phyloP scores from a whole-genome alignment of 2,113 vertebrate species.

The Serilophus lunatus region DNA sequence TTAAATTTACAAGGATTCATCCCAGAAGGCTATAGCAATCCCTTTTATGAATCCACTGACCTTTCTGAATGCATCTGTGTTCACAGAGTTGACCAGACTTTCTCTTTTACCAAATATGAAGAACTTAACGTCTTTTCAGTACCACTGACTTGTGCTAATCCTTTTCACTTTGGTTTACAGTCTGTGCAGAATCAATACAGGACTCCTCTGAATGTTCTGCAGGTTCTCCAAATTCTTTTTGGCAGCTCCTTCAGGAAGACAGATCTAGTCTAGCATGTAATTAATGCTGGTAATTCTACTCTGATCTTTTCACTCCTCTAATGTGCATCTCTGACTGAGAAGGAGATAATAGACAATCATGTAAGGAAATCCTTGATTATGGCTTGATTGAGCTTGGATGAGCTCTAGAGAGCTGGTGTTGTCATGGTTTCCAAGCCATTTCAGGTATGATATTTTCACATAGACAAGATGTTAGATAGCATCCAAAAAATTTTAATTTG shows the following conservation, averaged over 20 bases:
- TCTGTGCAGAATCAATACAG: not conserved
- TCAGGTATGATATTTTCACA: constrained; percentile 47
- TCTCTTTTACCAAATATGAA: not conserved
- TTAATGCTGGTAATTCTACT: constrained; percentile 61
- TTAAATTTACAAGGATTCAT: not conserved
- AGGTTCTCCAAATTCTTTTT: constrained; percentile 22
- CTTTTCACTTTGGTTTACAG: not conserved
- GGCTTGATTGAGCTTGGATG: constrained; percentile 72
- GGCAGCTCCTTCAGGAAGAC: constrained; percentile 35
- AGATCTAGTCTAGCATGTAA: constrained; percentile 57
- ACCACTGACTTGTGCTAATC: not conserved
- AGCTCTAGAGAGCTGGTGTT: constrained; percentile 65
- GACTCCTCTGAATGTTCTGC: not conserved
- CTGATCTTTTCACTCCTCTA: constrained; percentile 67
- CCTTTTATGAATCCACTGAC: not conserved
- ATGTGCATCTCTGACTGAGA: constrained; percentile 62
- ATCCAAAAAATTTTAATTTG: constrained; percentile 50
- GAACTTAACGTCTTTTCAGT: not conserved
- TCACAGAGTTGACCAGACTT: not conserved
- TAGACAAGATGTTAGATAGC: constrained; percentile 58
- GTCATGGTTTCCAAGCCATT: constrained; percentile 68
- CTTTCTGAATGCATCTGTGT: not conserved
- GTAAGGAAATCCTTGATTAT: constrained; percentile 73
- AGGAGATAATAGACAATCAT: constrained; percentile 77
- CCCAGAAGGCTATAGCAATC: not conserved